phyloP scores from a whole-genome alignment of 2,888 invertebrate genomes.

The Harmothoe impar region DNA sequence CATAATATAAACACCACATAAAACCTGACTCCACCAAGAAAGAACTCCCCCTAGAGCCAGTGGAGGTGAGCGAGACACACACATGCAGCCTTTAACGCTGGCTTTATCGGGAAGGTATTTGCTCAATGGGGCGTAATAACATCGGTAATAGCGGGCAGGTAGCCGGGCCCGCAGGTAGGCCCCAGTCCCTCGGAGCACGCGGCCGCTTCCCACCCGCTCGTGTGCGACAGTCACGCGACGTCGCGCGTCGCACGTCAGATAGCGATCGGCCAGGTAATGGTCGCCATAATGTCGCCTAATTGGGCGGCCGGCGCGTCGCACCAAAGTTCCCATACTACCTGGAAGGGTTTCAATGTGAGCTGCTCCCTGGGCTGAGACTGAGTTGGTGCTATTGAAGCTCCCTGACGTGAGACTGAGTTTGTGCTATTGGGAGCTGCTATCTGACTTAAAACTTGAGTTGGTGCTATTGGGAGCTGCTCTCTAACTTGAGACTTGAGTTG shows the following conservation, averaged over 20 bases:
- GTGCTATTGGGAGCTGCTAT: too few relatives aligned
- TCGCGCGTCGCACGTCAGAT: slow-evolving; percentile 22
- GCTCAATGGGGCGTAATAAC: not conserved
- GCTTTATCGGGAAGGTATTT: slow-evolving; percentile 27
- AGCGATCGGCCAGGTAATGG: slow-evolving; percentile 47
- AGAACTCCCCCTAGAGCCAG: too few relatives aligned
- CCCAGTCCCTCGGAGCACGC: not conserved
- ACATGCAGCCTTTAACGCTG: not conserved
- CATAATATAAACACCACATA: too few relatives aligned
- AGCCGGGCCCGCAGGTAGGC: not conserved
- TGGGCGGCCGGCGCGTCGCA: not conserved
- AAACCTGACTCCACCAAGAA: too few relatives aligned
- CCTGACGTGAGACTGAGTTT: too few relatives aligned
- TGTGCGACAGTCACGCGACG: slow-evolving; percentile 19
- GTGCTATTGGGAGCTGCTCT: too few relatives aligned
- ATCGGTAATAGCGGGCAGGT: not conserved
- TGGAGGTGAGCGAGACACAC: too few relatives aligned
- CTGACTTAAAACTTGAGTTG: too few relatives aligned
- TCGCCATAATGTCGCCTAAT: slow-evolving; percentile 3
- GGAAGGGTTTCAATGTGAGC: not conserved
- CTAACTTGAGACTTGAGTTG: too few relatives aligned
- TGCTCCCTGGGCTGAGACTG: too few relatives aligned
- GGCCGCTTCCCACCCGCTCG: not conserved
- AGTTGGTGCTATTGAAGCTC: too few relatives aligned
- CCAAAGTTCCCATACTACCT: slow-evolving; percentile 18